Evolutionary conservation across 2,113 vertebrate species (phyloP), one percentile per base, ranked within the genome.

Genomic region (Ardeotis arabs): DNA sequence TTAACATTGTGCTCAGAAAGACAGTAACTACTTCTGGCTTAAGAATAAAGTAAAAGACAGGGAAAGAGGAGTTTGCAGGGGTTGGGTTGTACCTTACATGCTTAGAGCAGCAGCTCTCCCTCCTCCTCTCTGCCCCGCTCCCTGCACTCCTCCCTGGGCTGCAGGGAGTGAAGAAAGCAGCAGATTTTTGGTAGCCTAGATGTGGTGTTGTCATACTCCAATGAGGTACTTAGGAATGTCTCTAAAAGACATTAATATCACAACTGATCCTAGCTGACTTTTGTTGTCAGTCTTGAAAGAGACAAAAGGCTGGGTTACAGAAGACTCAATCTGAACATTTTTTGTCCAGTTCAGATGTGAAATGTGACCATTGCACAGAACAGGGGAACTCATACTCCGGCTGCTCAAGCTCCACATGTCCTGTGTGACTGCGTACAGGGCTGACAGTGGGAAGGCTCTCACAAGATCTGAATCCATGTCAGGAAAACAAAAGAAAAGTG

Each of bases 1-100:
- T 94, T 96, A 68, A 81, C 50, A 7, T 35, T 45, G 35, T 47
- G 77, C 66, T 95, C 86, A 95, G 49, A 96, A 95, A 87, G 24
- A 64, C 22, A 68, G 27, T 78, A 93, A 93, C 69, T 87, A 29
- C 80, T 92, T 67, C 92, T 97, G 96, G 92, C 95, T 93, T 49
- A 68, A 94, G 95, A 96, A 96, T 87, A 95, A 96, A 93, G 94
- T 39, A 70, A 72, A 87, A 52, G n/a, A 68, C 23, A 66, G 29
- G 33, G 56, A 88, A 75, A 72, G 68, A 87, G 37, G 41, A 92
- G 29, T 21, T 68, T 75, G 85, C 69, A 83, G 68, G 66, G 21
- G 20, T 75, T 93, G 82, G 69, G 24, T 68, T 78, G 29, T 72
- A 39, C 47, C 19, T 84, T 39, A 82, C 1, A 6, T 64, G 90